phyloP scores from a whole-genome alignment of 2,888 invertebrate species.

The Trachelus iudaicus region DNA sequence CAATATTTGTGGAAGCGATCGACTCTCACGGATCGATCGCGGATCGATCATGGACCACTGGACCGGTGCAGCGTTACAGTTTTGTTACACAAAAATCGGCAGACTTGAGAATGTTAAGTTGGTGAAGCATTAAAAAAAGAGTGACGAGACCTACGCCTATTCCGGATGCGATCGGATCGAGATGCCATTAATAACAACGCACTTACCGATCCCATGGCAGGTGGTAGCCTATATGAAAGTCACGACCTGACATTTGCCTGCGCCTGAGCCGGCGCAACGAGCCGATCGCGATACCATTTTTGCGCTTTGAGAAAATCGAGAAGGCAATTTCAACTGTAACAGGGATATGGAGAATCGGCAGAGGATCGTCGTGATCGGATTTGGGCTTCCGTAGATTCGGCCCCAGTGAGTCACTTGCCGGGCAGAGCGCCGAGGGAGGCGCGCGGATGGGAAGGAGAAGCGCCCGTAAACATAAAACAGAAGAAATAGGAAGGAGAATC shows the following conservation, averaged over 20 bases:
- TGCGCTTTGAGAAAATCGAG: constrained; percentile 35
- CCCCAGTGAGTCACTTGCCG: not conserved
- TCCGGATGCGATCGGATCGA: constrained; percentile 58
- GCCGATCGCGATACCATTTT: constrained; percentile 54
- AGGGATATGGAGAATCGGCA: constrained; percentile 23
- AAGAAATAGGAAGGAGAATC: not conserved
- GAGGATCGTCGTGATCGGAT: not conserved
- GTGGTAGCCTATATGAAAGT: constrained; percentile 61
- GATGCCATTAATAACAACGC: constrained; percentile 60
- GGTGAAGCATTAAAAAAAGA: constrained; percentile 14
- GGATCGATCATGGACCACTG: too few species aligned
- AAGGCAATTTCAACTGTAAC: constrained; percentile 49
- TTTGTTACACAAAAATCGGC: not conserved
- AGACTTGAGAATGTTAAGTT: not conserved
- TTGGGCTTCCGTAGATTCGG: not conserved
- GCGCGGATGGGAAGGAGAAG: not conserved
- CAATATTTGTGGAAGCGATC: not conserved
- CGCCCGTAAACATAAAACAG: not conserved
- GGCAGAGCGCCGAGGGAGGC: not conserved
- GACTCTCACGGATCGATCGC: not conserved
- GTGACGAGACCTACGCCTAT: constrained; percentile 40
- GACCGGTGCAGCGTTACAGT: not conserved
- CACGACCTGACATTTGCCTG: constrained; percentile 63
- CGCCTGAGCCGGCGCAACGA: constrained; percentile 47
- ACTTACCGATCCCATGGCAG: constrained; percentile 60